Evolutionary conservation across 2,113 vertebrate genomes (phyloP), one percentile per base, ranked within the genome.

Genomic region (Nothobranchius kuhntae): DNA sequence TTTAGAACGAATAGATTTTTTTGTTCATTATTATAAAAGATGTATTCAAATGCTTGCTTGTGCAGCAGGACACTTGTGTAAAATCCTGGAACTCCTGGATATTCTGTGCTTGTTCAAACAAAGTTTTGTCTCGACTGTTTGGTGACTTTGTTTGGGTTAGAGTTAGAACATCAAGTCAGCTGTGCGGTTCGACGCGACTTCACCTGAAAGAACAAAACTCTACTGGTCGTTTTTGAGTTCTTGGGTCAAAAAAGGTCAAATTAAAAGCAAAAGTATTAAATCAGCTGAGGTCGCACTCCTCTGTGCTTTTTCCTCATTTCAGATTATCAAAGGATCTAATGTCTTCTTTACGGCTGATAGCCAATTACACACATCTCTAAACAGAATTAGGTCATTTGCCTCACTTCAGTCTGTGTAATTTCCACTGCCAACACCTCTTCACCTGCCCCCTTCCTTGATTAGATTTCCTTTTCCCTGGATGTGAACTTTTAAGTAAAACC

Each of bases 301-400:
- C 40, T 58, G 26, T 1, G 46, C 61, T 65, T 9, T 40, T 40
- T 54, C 60, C 57, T 87, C 71, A 52, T 67, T 71, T 47, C 62
- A 77, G 53, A 84, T 81, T 89, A 80, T 88, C 85, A 68, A 53
- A 61, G 21, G 60, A 57, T 77, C 61, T 86, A 81, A 86, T 80
- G 80, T 81, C 57, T 70, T 73, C 67, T 75, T 78, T 51, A 61
- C 10, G 26, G 67, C 47, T 86, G 78, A 87, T 86, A 80, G 77
- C 76, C 46, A 54, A 86, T 87, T 87, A 89, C 48, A 68, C 50
- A 52, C 21, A 21, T 75, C 58, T 84, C 61, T 78, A 67, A 89
- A 84, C 75, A 53, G 78, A 87, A 87, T 87, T 80, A 80, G 78
- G 61, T 71, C 77, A 84, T 88, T 89, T 86, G 21, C 58, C 53